Evolutionary conservation across 2,888 invertebrate genomes (phyloP), one percentile per base, ranked within the genome.

Genomic region (Ectropis crepuscularia): DNA sequence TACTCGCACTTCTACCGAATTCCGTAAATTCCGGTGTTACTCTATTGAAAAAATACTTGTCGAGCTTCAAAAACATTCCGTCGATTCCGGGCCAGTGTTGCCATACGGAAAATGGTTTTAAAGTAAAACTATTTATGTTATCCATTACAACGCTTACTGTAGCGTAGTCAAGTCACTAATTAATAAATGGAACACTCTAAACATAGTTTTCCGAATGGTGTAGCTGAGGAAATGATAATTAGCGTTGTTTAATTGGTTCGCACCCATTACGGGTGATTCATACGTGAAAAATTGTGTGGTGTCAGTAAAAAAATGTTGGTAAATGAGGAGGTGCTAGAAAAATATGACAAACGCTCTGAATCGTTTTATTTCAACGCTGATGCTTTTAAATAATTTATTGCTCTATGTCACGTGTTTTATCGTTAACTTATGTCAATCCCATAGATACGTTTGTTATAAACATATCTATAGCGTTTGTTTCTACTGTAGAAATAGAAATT

Each of bases 151-250:
- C 28, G 79, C 68, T 80, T 78, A 78, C 75, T 77, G 80, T 80
- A 80, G 78, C 80, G 79, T 80, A 77, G 79, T 81, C 76, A 77
- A 58, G 73, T 78, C 69, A 69, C 80, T 83, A 84, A 85, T 86
- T 85, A 84, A 78, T 83, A 82, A 85, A 85, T 82, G 79, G 82
- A 84, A 80, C 82, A 83, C 74, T 76, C 81, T 81, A 84, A 83
- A 83, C 82, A 84, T 83, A 85, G 78, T 84, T 82, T 83, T 84
- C 82, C 81, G 81, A 81, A 82, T 81, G 81, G 83, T 74, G 73
- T 81, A 78, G 71, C 77, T 71, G 81, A 81, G 83, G 84, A 85
- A 87, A 85, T 86, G 85, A 85, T 86, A 85, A 86, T 86, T 85
- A 86, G 79, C 80, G 77, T 81, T 81, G 80, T 79, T 76, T 85